Evolutionary conservation across 2,888 invertebrate species (phyloP).

Genomic region (Piscicola geometra): DNA sequence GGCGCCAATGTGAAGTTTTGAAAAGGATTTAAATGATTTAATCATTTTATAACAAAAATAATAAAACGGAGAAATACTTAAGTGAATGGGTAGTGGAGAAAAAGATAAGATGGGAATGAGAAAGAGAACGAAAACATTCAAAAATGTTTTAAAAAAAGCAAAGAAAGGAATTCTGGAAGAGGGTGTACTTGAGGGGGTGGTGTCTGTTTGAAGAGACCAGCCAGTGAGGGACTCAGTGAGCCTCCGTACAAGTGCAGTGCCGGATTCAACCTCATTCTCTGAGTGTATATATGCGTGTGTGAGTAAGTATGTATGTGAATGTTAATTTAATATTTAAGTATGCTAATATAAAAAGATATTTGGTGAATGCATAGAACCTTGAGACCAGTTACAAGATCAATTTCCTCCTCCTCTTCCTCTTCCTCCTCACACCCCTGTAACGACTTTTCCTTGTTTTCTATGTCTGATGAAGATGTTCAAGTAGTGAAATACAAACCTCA

Average conservation of each 20-base stretch:
- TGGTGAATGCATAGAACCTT: neutral
- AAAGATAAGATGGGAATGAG: too few relatives aligned
- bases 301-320: too few relatives aligned
- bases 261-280: constrained; percentile 27
- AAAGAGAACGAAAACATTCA: too few relatives aligned
- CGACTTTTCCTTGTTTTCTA: constrained; percentile 4
- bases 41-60: too few relatives aligned
- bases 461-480: too few relatives aligned
- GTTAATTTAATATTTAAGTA: neutral
- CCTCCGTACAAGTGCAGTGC: constrained; percentile 16
- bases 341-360: neutral
- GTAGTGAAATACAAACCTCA: too few relatives aligned
- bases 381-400: constrained; percentile 1
- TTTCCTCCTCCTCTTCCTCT: constrained; percentile 3
- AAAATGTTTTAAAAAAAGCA: neutral
- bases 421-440: neutral
- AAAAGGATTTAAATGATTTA: too few relatives aligned
- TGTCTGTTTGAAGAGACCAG: constrained; percentile 17
- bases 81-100: too few relatives aligned
- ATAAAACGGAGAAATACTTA: too few relatives aligned
- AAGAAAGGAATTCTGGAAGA: neutral
- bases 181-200: neutral
- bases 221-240: constrained; percentile 1
- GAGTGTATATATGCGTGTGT: neutral
- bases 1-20: too few relatives aligned